Evolutionary conservation across 2,888 invertebrate species (phyloP).

Genomic region (Pachycephus smyrnensis): DNA sequence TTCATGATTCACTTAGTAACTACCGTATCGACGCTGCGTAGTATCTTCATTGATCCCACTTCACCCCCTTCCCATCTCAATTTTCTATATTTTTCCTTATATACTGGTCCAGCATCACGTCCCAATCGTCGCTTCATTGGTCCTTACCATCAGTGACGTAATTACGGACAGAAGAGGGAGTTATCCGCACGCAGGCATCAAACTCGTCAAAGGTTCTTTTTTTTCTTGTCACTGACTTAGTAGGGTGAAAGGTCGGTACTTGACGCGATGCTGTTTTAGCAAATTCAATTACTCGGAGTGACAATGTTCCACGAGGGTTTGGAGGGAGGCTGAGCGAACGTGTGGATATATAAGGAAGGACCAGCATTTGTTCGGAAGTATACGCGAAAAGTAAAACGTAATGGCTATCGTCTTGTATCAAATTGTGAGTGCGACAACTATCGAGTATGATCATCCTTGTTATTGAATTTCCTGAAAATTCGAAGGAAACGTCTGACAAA

Average conservation of each 20-base stretch:
- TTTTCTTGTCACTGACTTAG: not conserved
- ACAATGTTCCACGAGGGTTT: not conserved
- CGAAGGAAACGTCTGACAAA: not conserved
- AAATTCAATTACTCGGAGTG: not conserved
- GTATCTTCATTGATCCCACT: not conserved
- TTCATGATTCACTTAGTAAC: not conserved
- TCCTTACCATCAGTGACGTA: too few relatives aligned
- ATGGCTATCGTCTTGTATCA: not conserved
- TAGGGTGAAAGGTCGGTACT: not conserved
- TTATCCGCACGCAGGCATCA: not conserved
- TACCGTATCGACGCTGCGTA: not conserved
- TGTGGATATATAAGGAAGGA: not conserved
- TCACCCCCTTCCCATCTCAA: not conserved
- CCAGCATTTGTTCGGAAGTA: not conserved
- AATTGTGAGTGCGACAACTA: not conserved
- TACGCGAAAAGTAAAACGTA: not conserved
- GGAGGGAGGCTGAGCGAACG: not conserved
- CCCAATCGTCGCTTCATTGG: too few relatives aligned
- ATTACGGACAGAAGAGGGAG: not conserved
- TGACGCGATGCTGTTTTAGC: not conserved
- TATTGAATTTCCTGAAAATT: not conserved
- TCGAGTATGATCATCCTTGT: not conserved
- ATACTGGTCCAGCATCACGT: too few relatives aligned
- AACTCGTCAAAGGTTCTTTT: not conserved
- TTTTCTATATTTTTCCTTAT: not conserved